Evolutionary conservation across 2,888 invertebrate species (phyloP), one percentile per base, ranked within the genome.

Genomic region (Syritta pipiens): DNA sequence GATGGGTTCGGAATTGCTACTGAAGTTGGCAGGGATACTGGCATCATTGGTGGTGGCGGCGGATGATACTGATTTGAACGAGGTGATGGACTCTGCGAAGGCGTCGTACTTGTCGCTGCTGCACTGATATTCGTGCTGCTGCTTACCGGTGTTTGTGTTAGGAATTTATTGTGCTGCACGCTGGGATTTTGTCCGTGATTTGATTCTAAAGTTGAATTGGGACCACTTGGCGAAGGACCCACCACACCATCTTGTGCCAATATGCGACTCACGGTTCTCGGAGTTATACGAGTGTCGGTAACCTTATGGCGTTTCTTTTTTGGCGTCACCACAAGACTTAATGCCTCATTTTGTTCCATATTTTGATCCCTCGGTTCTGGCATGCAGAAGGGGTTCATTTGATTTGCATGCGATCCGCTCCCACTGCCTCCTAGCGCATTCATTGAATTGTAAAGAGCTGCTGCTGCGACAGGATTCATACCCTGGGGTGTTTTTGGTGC

Each of bases 281-380:
- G 96, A 26, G 97, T 96, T 83, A 97, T 95, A 84, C 97, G 91
- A 60, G 97, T 96, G 86, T 97, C 97, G 30, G 98, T 98, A 85
- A 97, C 96, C 94, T 98, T 98, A 87, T 98, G 97, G 63, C 98
- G 92, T 90, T 97, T 98, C 91, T 97, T 98, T 90, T 97, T 97
- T 1, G 96, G 96, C 46, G 96, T 95, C 83, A 98, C 97, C 71
- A 98, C 97, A 84, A 98, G 91, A 87, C 97, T 97, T 67, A 98
- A 92, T 2, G 98, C 97, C 88, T 97, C 97, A 88, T 96, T 96
- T 88, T 97, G 96, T 88, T 97, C 97, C 37, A 95, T 93, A 86
- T 91, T 90, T 84, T 91, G 86, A 90, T 94, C 91, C 83, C 93
- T 85, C 63, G 90, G 89, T 83, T 90, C 93, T 86, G 91, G 90